phyloP scores from a whole-genome alignment of 2,888 invertebrate species.

The Antheraea assamensis region DNA sequence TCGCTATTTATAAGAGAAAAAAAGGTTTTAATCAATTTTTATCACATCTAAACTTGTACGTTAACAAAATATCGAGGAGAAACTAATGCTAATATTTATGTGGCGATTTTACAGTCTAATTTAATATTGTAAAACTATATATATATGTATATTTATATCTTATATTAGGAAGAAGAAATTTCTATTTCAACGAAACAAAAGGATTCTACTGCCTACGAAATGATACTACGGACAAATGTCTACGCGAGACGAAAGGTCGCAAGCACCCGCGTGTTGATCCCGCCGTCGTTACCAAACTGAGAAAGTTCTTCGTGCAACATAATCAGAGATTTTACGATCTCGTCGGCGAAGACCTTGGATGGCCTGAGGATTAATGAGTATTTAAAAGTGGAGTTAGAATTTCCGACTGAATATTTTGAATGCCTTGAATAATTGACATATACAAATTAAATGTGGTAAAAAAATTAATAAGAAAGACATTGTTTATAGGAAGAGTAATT shows the following conservation, averaged over 20 bases:
- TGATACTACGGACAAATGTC: constrained; percentile 92
- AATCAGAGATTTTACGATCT: constrained; percentile 96
- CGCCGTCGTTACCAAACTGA: constrained; percentile 88
- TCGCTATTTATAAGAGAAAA: neutral
- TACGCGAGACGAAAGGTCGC: constrained; percentile 91
- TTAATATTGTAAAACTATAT: neutral
- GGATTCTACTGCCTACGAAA: constrained; percentile 96
- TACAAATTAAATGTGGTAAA: neutral
- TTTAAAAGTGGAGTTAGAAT: neutral
- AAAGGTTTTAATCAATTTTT: neutral
- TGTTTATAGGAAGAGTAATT: neutral
- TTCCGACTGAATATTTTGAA: neutral
- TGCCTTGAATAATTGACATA: neutral
- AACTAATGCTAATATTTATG: neutral
- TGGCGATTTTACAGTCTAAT: neutral
- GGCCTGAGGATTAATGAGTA: constrained; percentile 90
- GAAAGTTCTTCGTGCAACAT: constrained; percentile 94
- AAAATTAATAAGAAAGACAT: neutral
- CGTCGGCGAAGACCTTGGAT: constrained; percentile 95
- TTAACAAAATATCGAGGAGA: neutral
- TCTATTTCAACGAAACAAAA: constrained; percentile 98
- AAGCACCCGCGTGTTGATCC: constrained; percentile 93
- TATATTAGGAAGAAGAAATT: constrained; percentile 87
- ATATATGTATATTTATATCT: neutral
- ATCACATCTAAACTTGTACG: neutral